Evolutionary conservation across 2,113 vertebrate species (phyloP).

Genomic region (Boleophthalmus pectinirostris): DNA sequence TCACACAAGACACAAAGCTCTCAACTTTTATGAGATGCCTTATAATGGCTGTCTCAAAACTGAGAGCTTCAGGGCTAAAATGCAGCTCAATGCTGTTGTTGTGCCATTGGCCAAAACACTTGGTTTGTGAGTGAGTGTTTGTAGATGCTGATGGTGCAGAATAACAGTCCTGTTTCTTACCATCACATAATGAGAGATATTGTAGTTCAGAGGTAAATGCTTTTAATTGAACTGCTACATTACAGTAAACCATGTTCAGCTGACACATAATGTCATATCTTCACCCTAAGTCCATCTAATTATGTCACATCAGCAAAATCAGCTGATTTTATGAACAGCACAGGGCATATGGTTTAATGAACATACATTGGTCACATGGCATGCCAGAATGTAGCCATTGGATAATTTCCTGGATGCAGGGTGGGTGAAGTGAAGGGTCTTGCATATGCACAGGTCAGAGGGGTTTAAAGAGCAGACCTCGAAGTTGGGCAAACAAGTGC

Average conservation of each 20-base stretch:
- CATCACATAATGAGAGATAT: too few species aligned
- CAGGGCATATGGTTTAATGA: background rate
- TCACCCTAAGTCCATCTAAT: too few species aligned
- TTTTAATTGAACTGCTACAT: too few species aligned
- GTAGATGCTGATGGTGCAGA: too few species aligned
- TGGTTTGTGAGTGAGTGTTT: background rate
- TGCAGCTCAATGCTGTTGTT: background rate
- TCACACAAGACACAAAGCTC: background rate
- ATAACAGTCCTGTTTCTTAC: too few species aligned
- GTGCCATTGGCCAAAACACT: background rate
- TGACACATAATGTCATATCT: too few species aligned
- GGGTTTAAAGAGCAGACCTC: background rate
- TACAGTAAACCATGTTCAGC: too few species aligned
- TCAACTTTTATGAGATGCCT: constrained; percentile 15
- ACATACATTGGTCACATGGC: background rate
- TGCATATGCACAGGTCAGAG: background rate
- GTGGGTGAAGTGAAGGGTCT: background rate
- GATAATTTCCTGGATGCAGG: too few species aligned
- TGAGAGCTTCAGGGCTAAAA: background rate
- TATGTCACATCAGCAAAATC: too few species aligned
- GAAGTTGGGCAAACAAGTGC: background rate
- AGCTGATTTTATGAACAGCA: background rate
- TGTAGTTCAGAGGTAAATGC: too few species aligned
- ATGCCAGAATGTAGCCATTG: background rate
- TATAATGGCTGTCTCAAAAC: background rate